Base-by-base conservation (phyloP, 2,797 vertebrate genomes). In the Aselliscus stoliczkanus region DNA sequence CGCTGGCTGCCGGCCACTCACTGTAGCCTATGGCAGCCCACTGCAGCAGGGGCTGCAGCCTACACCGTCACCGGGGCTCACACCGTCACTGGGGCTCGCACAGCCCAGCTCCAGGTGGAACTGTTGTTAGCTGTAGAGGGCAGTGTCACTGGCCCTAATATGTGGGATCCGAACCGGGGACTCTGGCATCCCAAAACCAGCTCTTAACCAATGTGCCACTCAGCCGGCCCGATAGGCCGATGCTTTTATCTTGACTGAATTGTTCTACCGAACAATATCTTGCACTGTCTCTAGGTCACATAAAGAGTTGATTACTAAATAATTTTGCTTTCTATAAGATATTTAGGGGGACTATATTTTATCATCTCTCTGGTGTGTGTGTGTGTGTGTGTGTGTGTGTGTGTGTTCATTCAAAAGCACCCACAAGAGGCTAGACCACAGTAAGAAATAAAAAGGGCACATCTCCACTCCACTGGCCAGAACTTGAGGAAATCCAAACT, bases 311-410 rank as follows among this genome's bases (percentile, higher is more conserved):
- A 72, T 44, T 88, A 58, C 67, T 90, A 88, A 91, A 52, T 65
- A 76, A 62, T 90, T 88, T 85, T 86, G 4, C 31, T 88, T 96
- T 90, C 44, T 73, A 2, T 60, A 88, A 97, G 58, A 47, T 70
- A 88, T 64, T 90, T 88, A 76, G n/a, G 44, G 42, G 42, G 56
- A 62, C 31, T 76, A 4, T 58, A 21, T 21, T 42, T 13, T 17
- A 54, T 20, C 42, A 29, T 44, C 39, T 91, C 23, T 90, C 42
- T 70, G 0, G 29, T 39, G n/a, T 29, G 21, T 75, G 21, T 56
- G 79, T 44, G 6, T 77, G 18, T 23, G 11, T 56, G 21, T 73
- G 29, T 73, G 17, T 70, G 23, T 72, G 29, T 65, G 62, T 83
- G 29, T 42, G 14, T 85, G n/a, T 86, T 67, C n/a, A 67, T 72